Percentiles rank a stretch among this genome's conserved stretches.
Conservation (phyloP, 2,888 invertebrate species). For the Atrina japonica region DNA sequence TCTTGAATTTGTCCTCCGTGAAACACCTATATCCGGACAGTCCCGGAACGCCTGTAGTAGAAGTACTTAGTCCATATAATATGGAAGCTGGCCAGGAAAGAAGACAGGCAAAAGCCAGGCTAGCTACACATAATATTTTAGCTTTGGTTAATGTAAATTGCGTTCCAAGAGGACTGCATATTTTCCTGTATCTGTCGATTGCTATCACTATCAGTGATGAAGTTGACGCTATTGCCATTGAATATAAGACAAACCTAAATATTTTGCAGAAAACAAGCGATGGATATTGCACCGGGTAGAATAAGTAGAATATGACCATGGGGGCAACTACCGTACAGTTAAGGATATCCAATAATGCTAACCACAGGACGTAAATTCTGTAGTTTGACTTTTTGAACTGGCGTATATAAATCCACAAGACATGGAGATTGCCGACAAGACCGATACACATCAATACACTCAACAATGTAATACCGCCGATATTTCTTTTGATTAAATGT, state of each 20-base stretch:
- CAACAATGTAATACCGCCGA: constrained; percentile 35
- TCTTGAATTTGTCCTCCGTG: constrained; percentile 30
- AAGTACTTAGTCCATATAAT: constrained; percentile 31
- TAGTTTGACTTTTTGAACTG: constrained; percentile 43
- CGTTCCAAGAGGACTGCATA: constrained; percentile 32
- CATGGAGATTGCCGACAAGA: constrained; percentile 36
- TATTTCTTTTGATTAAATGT: constrained; percentile 36
- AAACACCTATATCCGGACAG: constrained; percentile 37
- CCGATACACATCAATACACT: constrained; percentile 23
- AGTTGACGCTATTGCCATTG: constrained; percentile 37
- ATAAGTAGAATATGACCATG: constrained; percentile 36
- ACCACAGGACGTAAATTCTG: constrained; percentile 35
- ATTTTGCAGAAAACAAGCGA: constrained; percentile 29
- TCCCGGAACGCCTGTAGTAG: constrained; percentile 37
- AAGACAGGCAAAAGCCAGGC: constrained; percentile 15
- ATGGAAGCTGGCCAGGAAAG: constrained; percentile 42
- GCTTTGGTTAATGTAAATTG: constrained; percentile 33
- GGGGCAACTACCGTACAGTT: constrained; percentile 39
- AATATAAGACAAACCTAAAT: constrained; percentile 34
- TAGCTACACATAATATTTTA: constrained; percentile 34
- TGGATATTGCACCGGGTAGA: constrained; percentile 37
- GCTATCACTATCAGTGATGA: constrained; percentile 37
- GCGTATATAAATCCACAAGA: constrained; percentile 33
- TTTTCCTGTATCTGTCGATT: constrained; percentile 35
- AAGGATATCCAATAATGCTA: constrained; percentile 37